Evolutionary conservation across 2,113 vertebrate genomes (phyloP).

Genomic region (Syrmaticus mikado): DNA sequence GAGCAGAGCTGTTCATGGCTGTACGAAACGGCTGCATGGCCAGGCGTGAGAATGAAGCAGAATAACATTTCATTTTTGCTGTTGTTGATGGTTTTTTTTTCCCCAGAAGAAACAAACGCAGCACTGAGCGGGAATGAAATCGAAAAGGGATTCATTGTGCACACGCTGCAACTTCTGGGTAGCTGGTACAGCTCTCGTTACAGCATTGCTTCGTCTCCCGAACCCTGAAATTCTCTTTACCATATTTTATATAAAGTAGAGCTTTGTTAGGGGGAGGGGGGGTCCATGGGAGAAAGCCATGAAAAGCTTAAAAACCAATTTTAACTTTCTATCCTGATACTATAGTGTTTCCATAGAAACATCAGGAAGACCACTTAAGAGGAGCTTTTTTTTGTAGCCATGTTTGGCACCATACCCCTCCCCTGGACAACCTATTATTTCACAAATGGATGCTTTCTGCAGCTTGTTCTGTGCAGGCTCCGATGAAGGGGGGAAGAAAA

Average conservation of each 20-base stretch:
- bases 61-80: not conserved
- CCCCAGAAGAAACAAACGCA: not conserved
- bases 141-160: rapidly evolving
- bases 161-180: not conserved
- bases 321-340: slow-evolving; percentile 67
- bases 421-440: slow-evolving; percentile 55
- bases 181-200: rapidly evolving
- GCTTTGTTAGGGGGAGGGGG: not conserved
- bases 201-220: rapidly evolving
- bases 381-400: slow-evolving; percentile 11
- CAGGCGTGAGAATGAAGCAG: not conserved
- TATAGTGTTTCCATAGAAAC: slow-evolving; percentile 76
- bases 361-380: slow-evolving; percentile 65
- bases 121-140: rapidly evolving
- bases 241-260: not conserved
- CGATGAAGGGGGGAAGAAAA: slow-evolving; percentile 33
- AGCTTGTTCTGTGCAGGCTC: slow-evolving; percentile 36
- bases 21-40: not conserved
- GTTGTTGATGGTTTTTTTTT: not conserved
- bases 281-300: not conserved
- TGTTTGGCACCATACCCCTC: slow-evolving; percentile 56
- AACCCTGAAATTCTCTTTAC: slow-evolving; percentile 24
- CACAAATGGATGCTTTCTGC: slow-evolving; percentile 58
- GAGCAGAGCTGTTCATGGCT: rapidly evolving
- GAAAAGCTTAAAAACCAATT: slow-evolving; percentile 47